A percentile compares a stretch with the other conserved stretches of the same genome.
Conservation (phyloP, 2,113 vertebrate genomes). For the Pavo muticus region DNA sequence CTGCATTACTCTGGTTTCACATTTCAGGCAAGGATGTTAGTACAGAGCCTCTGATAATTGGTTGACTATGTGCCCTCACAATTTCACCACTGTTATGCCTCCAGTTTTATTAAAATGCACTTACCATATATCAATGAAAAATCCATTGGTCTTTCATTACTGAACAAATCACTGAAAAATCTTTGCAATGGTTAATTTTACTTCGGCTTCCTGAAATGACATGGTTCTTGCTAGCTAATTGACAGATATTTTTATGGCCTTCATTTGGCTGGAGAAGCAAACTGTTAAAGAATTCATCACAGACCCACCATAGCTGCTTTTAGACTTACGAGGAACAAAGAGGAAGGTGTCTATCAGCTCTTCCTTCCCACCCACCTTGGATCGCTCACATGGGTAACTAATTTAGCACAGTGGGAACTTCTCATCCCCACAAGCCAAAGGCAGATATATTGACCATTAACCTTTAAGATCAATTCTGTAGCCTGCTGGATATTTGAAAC, state of each 20-base stretch:
- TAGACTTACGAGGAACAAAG: background rate
- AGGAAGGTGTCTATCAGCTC: background rate
- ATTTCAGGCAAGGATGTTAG: conserved; percentile 44
- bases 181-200: conserved; percentile 73
- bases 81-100: conserved; percentile 76
- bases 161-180: conserved; percentile 76
- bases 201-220: conserved; percentile 71
- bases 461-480: background rate
- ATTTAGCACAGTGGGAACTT: background rate
- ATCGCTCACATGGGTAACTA: background rate
- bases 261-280: conserved; percentile 73
- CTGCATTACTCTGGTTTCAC: conserved; percentile 22
- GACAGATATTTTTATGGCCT: conserved; percentile 71
- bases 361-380: background rate
- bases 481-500: background rate
- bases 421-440: background rate
- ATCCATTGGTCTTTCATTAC: conserved; percentile 84
- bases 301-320: background rate
- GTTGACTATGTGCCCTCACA: conserved; percentile 72
- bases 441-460: background rate
- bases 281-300: conserved; percentile 53
- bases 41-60: conserved; percentile 72
- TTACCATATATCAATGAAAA: conserved; percentile 82
- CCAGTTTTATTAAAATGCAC: conserved; percentile 80
- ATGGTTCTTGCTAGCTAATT: conserved; percentile 71